Evolutionary conservation across 2,113 vertebrate species (phyloP).

Genomic region (Rattus rattus): DNA sequence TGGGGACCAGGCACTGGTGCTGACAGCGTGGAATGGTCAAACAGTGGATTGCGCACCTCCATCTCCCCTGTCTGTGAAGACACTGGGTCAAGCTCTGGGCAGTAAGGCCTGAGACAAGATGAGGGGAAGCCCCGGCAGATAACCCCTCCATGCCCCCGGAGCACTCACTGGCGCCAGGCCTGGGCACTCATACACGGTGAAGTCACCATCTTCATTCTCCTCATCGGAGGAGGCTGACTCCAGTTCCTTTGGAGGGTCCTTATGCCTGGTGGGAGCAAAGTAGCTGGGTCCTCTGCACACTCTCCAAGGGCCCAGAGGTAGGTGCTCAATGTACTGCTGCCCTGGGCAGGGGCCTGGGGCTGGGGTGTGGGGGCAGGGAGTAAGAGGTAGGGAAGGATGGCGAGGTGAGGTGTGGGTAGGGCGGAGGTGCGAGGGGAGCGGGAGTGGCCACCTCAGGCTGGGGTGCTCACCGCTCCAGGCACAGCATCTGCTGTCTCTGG

Average conservation of each 20-base stretch:
- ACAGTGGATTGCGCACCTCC: conserved; percentile 97
- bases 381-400: not conserved
- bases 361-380: not conserved
- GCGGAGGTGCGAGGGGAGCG: not conserved
- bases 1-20: conserved; percentile 77
- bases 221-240: conserved; percentile 93
- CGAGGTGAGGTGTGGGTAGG: not conserved
- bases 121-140: not conserved
- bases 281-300: not conserved
- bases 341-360: conserved; percentile 49
- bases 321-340: not conserved
- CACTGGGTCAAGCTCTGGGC: not conserved
- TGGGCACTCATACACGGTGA: conserved; percentile 97
- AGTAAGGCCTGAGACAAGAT: not conserved
- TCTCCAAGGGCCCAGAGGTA: not conserved
- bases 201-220: conserved; percentile 97
- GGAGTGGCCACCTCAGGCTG: rapidly evolving
- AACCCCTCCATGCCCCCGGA: rapidly evolving
- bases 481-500: conserved; percentile 97
- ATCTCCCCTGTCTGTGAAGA: conserved; percentile 93
- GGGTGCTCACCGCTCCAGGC: conserved; percentile 91
- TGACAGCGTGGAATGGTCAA: conserved; percentile 92
- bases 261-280: conserved; percentile 85
- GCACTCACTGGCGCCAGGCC: conserved; percentile 94
- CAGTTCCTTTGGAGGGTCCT: conserved; percentile 90